A percentile compares a stretch with the other conserved stretches of the same genome.
phyloP scores from a whole-genome alignment of 2,113 vertebrate species.

The Myiopsitta monachus region DNA sequence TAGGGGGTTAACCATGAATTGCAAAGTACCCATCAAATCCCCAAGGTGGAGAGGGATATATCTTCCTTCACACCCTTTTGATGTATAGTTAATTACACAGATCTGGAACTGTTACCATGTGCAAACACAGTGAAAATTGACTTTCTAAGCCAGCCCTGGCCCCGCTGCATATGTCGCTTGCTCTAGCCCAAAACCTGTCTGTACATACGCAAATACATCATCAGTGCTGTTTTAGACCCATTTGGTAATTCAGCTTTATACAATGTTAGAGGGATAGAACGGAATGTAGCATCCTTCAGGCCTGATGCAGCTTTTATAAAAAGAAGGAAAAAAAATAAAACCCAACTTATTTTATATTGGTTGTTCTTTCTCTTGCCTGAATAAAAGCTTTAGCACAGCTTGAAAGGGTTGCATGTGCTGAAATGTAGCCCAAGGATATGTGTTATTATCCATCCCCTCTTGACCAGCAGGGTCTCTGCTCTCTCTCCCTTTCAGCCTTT shows the following conservation, averaged over 20 bases:
- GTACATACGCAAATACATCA: conserved; percentile 18
- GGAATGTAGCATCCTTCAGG: conserved; percentile 56
- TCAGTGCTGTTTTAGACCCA: not conserved
- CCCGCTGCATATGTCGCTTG: conserved; percentile 32
- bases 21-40: conserved; percentile 43
- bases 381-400: conserved; percentile 74
- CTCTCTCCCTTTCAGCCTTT: conserved; percentile 82
- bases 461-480: conserved; percentile 83
- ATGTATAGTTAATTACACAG: conserved; percentile 57
- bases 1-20: conserved; percentile 39
- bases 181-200: conserved; percentile 5
- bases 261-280: not conserved
- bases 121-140: conserved; percentile 62
- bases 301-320: conserved; percentile 52
- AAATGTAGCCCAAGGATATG: conserved; percentile 84
- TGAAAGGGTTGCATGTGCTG: conserved; percentile 81
- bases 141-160: conserved; percentile 50
- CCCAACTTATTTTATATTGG: conserved; percentile 55
- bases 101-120: conserved; percentile 69
- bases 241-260: conserved; percentile 3
- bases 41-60: conserved; percentile 28
- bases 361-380: conserved; percentile 75
- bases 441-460: conserved; percentile 83
- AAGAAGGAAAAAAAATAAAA: not conserved
- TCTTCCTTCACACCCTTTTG: conserved; percentile 62